Evolutionary conservation across 2,888 invertebrate genomes (phyloP), one percentile per base, ranked within the genome.

Genomic region (Gymnosoma rotundatum): DNA sequence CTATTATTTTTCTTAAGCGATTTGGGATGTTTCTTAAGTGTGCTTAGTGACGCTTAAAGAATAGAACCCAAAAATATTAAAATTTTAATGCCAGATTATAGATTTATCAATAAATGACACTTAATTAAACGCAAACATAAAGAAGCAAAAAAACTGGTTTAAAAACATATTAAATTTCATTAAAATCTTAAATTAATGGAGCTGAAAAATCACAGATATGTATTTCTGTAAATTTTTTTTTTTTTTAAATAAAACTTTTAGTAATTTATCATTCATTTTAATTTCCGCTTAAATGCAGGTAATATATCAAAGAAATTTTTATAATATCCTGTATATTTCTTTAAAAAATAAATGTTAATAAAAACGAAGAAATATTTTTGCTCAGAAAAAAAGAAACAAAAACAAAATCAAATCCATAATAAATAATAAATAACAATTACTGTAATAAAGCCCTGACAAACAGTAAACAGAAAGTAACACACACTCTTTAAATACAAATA

Each of bases 371-470:
- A 32, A 32, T 12, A 66, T 12, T 60, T 69, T n/a, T 12, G 7
- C 8, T 7, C 14, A 61, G 9, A 60, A 14, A 20, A 50, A n/a
- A n/a, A n/a, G n/a, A n/a, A n/a, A n/a, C n/a, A n/a, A n/a, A n/a
- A n/a, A n/a, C n/a, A n/a, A 63, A 25, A 72, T 50, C n/a, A 78
- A 78, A 72, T 64, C 12, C 42, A 42, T 64, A 45, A 64, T 45
- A 64, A 64, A 42, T 64, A 45, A 64, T 45, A 64, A 64, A 21
- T 64, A 72, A 78, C 54, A 72, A 78, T 70, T 45, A 78, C 25
- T 8, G 54, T 54, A 69, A 69, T 70, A n/a, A 36, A 54, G n/a
- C 70, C 21, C 20, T 42, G 72, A 25, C 9, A 58, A 79, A 66
- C 50, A 10, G 56, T 64, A 64, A 78, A 56, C 50, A 58, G 18